Percentiles rank a stretch among this genome's conserved stretches.
phyloP scores from a whole-genome alignment of 2,888 invertebrate genomes.

The Macrosiphum euphorbiae region DNA sequence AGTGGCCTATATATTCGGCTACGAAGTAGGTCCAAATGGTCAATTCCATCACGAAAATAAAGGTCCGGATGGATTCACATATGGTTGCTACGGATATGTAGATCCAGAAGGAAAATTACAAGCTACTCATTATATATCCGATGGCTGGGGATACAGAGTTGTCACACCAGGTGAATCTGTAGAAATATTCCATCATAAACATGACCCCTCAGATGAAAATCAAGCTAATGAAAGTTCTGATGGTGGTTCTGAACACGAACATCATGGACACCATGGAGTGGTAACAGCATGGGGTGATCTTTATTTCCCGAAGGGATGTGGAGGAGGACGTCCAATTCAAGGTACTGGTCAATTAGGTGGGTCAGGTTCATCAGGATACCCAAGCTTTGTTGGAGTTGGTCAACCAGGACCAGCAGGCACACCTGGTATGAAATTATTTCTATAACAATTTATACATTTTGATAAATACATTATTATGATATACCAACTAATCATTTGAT shows the following conservation, averaged over 20 bases:
- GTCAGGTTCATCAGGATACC: constrained; percentile 68
- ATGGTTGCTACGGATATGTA: constrained; percentile 85
- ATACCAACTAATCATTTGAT: neutral
- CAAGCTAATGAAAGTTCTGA: constrained; percentile 65
- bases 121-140: constrained; percentile 83
- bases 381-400: constrained; percentile 68
- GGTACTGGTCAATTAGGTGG: constrained; percentile 49
- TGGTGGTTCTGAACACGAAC: constrained; percentile 67
- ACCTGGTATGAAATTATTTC: constrained; percentile 17
- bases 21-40: constrained; percentile 81
- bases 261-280: constrained; percentile 73
- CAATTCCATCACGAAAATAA: constrained; percentile 85
- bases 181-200: constrained; percentile 76
- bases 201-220: constrained; percentile 69
- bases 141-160: constrained; percentile 82
- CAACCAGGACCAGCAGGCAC: constrained; percentile 33
- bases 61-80: constrained; percentile 83
- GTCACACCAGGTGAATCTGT: constrained; percentile 79
- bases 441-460: neutral
- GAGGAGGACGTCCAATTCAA: constrained; percentile 70
- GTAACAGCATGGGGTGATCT: constrained; percentile 78
- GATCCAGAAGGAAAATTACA: constrained; percentile 78
- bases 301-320: constrained; percentile 82
- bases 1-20: constrained; percentile 74
- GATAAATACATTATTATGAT: neutral